These are phyloP conservation scores for Galaxea fascicularis DNA, from an alignment of 92 coral and sea anemone genomes.

Conservation along the genomic window DNA sequence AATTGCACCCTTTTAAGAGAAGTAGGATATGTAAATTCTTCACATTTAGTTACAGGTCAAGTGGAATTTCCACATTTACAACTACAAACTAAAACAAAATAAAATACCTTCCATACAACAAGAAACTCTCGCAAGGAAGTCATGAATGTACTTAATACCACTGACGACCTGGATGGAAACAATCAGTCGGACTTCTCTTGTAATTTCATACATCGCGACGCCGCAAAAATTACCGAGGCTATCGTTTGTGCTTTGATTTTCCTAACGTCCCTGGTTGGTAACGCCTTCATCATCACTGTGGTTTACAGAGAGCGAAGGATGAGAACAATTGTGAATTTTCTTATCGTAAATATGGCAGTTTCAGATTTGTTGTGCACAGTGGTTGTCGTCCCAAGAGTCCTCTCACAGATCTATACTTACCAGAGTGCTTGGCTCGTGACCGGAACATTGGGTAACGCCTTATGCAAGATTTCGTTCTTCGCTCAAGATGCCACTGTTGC, in stretches of 20 bases:
- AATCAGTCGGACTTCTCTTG: not conserved
- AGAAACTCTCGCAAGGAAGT: too few species aligned
- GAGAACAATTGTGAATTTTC: slow-evolving; percentile 37
- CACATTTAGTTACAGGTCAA: too few species aligned
- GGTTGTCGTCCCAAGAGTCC: slow-evolving; percentile 10
- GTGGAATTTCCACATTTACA: too few species aligned
- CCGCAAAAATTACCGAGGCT: slow-evolving; percentile 6
- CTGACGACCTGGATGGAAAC: not conserved
- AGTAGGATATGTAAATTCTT: too few species aligned
- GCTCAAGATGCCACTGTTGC: slow-evolving; percentile 27
- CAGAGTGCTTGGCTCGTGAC: slow-evolving; percentile 8
- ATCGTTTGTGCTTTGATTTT: slow-evolving; percentile 8
- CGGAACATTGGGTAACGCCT: slow-evolving; percentile 3
- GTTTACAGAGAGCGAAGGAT: slow-evolving; percentile 25
- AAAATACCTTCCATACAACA: too few species aligned
- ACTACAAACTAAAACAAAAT: too few species aligned
- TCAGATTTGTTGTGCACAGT: slow-evolving; percentile 36
- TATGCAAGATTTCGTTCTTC: slow-evolving; percentile 23
- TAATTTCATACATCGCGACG: not conserved
- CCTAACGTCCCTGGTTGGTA: slow-evolving; percentile 12
- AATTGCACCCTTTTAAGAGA: too few species aligned
- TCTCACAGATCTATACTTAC: slow-evolving; percentile 5
- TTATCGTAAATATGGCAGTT: slow-evolving; percentile 40
- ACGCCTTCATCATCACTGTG: slow-evolving; percentile 14
- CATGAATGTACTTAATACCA: not conserved